Conservation (phyloP, 2,113 vertebrate species). For the Callospermophilus lateralis region DNA sequence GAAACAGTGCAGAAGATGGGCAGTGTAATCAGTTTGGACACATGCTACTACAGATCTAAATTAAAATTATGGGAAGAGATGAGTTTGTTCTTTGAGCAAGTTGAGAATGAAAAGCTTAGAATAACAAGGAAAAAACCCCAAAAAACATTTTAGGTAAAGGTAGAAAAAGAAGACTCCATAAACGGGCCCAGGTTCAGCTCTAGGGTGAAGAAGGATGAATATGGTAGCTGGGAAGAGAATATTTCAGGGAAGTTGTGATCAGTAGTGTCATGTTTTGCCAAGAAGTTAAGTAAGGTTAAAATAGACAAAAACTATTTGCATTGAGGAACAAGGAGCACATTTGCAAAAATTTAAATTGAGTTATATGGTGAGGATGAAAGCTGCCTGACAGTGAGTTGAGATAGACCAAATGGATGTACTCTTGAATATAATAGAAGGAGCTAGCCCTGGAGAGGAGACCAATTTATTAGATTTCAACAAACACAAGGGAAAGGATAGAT, state of each 20-base stretch:
- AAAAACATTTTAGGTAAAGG: background rate
- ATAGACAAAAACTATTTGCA: background rate
- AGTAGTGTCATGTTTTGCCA: background rate
- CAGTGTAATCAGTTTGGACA: background rate
- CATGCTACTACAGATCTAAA: background rate
- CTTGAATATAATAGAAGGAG: background rate
- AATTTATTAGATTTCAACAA: background rate
- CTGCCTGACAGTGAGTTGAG: background rate
- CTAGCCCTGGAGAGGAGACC: background rate
- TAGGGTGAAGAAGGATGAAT: background rate
- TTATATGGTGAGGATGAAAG: background rate
- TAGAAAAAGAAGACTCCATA: background rate
- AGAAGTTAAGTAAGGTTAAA: constrained; percentile 3
- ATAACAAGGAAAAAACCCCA: background rate
- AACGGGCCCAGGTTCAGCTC: background rate
- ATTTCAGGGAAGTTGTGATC: background rate
- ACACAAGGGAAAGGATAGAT: background rate
- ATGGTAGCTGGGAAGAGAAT: background rate
- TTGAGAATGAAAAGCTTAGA: background rate
- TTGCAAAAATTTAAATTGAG: background rate
- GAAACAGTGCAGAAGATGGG: background rate
- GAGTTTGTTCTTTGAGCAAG: background rate
- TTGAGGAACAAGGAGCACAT: constrained; percentile 10
- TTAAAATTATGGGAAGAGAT: background rate
- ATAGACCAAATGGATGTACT: background rate